Conservation (phyloP, 1,140 invertebrate species). For the Chymomyza costata region DNA sequence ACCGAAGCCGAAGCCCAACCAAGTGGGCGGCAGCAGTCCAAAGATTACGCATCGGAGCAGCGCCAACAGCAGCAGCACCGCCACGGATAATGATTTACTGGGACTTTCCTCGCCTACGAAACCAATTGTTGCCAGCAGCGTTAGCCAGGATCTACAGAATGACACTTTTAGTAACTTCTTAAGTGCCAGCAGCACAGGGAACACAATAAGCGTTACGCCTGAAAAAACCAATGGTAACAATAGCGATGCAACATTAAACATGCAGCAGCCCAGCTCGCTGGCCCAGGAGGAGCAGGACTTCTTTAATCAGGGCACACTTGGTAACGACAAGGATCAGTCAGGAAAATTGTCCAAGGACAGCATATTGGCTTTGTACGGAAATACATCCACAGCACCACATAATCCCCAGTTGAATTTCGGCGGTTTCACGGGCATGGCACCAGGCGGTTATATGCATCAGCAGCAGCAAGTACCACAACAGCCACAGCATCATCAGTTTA, state of each 20-base stretch:
- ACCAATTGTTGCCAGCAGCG: conserved; percentile 37
- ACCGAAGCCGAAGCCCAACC: conserved; percentile 75
- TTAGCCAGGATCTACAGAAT: conserved; percentile 79
- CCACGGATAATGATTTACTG: conserved; percentile 76
- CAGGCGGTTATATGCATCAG: conserved; percentile 58
- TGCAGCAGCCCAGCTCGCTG: conserved; percentile 74
- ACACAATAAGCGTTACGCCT: conserved; percentile 23
- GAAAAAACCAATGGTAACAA: conserved; percentile 62
- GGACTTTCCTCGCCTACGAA: conserved; percentile 76
- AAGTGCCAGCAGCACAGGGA: conserved; percentile 79
- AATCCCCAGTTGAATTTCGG: conserved; percentile 63
- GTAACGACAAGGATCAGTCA: conserved; percentile 81
- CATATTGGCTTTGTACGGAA: conserved; percentile 92
- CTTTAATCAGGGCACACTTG: conserved; percentile 83
- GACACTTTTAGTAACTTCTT: conserved; percentile 87
- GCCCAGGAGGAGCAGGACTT: conserved; percentile 91
- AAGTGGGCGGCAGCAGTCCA: conserved; percentile 78
- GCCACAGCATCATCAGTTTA: conserved; percentile 65
- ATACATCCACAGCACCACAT: conserved; percentile 76
- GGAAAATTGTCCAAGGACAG: conserved; percentile 95
- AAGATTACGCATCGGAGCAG: conserved; percentile 80
- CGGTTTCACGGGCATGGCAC: conserved; percentile 63
- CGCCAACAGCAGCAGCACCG: conserved; percentile 72
- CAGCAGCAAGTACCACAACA: conserved; percentile 41
- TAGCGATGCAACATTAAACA: conserved; percentile 25